A percentile compares a stretch with the other conserved stretches of the same genome.
phyloP scores from a whole-genome alignment of 1,140 invertebrate genomes.

The Araneus ventricosus region DNA sequence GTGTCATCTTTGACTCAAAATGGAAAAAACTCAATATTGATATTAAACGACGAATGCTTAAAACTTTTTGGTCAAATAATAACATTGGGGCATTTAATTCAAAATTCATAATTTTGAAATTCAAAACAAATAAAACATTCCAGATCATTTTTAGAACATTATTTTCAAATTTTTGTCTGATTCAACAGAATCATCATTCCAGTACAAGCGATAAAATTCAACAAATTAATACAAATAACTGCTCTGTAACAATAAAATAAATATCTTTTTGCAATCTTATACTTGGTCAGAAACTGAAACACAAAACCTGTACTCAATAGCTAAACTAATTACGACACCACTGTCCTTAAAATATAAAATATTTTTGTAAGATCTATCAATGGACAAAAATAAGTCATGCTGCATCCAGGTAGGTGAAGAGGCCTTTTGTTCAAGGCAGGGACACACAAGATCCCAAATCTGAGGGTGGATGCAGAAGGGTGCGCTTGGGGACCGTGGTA shows the following conservation, averaged over 20 bases:
- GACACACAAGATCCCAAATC: slow-evolving; percentile 68
- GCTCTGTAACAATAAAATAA: neutral
- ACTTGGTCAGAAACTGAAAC: neutral
- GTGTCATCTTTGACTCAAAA: too few relatives aligned
- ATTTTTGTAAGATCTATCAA: neutral
- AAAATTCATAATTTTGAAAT: too few relatives aligned
- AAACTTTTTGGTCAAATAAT: too few relatives aligned
- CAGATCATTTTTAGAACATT: too few relatives aligned
- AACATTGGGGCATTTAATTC: too few relatives aligned
- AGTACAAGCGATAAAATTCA: neutral
- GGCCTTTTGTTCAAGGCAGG: slow-evolving; percentile 31
- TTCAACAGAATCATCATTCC: too few relatives aligned
- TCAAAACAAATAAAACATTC: too few relatives aligned
- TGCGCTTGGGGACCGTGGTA: slow-evolving; percentile 30
- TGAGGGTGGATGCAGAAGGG: slow-evolving; percentile 14
- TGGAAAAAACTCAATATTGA: too few relatives aligned
- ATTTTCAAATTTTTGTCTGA: too few relatives aligned
- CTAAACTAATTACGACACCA: neutral
- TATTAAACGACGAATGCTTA: too few relatives aligned
- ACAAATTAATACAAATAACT: neutral
- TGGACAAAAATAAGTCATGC: neutral
- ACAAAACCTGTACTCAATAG: neutral
- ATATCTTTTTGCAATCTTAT: neutral
- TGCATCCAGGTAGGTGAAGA: neutral
- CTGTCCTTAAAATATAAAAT: neutral